Evolutionary conservation across 2,888 invertebrate species (phyloP), one percentile per base, ranked within the genome.

Genomic region (Alcis repandata): DNA sequence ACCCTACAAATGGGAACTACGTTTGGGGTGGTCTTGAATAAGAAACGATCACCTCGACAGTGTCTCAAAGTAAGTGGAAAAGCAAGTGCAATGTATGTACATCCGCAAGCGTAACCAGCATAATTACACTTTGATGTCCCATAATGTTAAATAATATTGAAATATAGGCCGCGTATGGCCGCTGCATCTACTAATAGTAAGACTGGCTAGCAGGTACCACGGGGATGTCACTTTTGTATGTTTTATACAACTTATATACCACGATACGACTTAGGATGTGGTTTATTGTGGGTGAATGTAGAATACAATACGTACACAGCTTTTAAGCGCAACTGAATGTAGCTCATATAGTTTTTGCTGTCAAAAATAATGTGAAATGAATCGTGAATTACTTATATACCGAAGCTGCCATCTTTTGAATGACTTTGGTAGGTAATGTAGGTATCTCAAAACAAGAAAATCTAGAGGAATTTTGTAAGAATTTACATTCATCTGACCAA

Each of bases 301-400:
- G 43, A 56, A 56, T 10, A 57, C 15, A 41, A 43, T 4, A 43
- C 46, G 38, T 52, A 53, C 53, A 52, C 53, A 46, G 63, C 54
- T 66, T 66, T 54, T 19, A 53, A 41, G 46, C 49, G 51, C 17
- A 58, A 60, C 38, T 49, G 57, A 67, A 60, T 54, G 45, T 53
- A 52, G 56, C 63, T 59, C 53, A 60, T 58, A 52, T 45, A 36
- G 32, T 38, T 46, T 22, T 8, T 40, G 52, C 22, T 53, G 20
- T 7, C 38, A 22, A 38, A 27, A 10, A 10, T 20, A n/a, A 53
- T 40, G n/a, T 36, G 10, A 19, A 36, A 36, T 41, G 9, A 27
- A 15, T 22, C 2, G n/a, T n/a, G 17, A 3, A 20, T 27, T 27
- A 27, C 6, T 27, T 27, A 27, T 27, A 6, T 27, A 27, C 6